A percentile compares a stretch with the other conserved stretches of the same genome.
Evolutionary conservation across 2,797 vertebrate genomes (phyloP).

Genomic region (Psittacula derbiana): DNA sequence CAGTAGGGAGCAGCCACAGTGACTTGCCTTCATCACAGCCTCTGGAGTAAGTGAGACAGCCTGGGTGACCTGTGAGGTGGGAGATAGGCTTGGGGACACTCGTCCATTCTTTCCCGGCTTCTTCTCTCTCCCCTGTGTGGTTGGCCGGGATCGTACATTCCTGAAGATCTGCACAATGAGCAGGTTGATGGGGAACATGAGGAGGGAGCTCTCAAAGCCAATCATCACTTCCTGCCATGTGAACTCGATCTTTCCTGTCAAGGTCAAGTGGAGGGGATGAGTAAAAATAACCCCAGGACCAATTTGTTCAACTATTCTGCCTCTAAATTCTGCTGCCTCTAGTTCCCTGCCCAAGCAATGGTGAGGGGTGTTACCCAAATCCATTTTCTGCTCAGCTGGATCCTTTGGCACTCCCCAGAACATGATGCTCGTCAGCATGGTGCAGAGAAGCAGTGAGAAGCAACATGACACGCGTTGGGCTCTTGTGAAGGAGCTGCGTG

Average conservation of each 20-base stretch:
- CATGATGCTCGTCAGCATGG: conserved; percentile 97
- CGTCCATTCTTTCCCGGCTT: conserved; percentile 76
- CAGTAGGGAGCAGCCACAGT: background rate
- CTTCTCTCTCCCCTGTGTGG: conserved; percentile 39
- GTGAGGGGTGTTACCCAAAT: conserved; percentile 81
- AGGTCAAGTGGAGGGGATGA: background rate
- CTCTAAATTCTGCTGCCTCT: background rate
- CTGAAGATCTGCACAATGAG: conserved; percentile 96
- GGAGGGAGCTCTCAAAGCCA: conserved; percentile 92
- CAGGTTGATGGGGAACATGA: conserved; percentile 97
- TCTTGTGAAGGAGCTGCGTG: conserved; percentile 88
- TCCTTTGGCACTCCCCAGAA: conserved; percentile 94
- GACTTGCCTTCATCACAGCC: conserved; percentile 85
- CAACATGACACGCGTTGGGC: conserved; percentile 94
- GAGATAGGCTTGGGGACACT: conserved; percentile 71
- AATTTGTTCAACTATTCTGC: background rate
- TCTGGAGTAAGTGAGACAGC: conserved; percentile 83
- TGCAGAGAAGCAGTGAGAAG: conserved; percentile 93
- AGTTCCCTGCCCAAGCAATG: background rate
- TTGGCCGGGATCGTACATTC: conserved; percentile 77
- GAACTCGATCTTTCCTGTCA: conserved; percentile 89
- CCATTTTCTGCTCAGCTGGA: conserved; percentile 94
- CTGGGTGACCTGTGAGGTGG: conserved; percentile 66
- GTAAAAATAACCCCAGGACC: background rate
- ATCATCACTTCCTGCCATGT: conserved; percentile 96